A percentile compares a stretch with the other conserved stretches of the same genome.
Conservation (phyloP, 1,140 invertebrate genomes). For the Lordiphosa clarofinis region DNA sequence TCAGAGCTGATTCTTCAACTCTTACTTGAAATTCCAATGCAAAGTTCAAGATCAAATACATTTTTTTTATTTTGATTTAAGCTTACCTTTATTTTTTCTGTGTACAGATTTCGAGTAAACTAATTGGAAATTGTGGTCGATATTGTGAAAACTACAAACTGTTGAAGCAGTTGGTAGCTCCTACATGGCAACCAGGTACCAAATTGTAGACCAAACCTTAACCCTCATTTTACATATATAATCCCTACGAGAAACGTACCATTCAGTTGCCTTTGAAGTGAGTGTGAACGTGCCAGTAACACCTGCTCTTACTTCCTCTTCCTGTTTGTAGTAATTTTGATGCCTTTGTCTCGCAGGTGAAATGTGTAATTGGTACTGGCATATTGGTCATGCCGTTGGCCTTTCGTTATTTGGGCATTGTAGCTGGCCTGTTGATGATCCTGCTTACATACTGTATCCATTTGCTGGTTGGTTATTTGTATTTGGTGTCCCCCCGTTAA, state of each 20-base stretch:
- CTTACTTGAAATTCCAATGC: no score
- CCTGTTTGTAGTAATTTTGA: constrained; percentile 34
- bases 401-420: constrained; percentile 41
- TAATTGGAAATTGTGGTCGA: constrained; percentile 62
- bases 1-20: no score
- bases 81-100: no score
- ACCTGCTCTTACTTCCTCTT: no score
- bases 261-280: constrained; percentile 52
- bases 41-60: no score
- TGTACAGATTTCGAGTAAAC: constrained; percentile 9
- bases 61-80: no score
- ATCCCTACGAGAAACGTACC: constrained; percentile 57
- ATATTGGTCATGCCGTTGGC: constrained; percentile 59
- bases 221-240: constrained; percentile 47
- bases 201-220: no score
- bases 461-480: constrained; percentile 32
- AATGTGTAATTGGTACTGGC: constrained; percentile 59
- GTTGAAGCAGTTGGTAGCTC: constrained; percentile 1
- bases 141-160: constrained; percentile 29
- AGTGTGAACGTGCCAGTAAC: neutral
- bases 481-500: neutral
- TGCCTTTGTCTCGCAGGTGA: constrained; percentile 52
- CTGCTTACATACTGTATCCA: constrained; percentile 62
- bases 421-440: constrained; percentile 48
- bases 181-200: constrained; percentile 29